Percentiles rank a stretch among this genome's conserved stretches.
Conservation (phyloP, 1,140 invertebrate species). For the Drosophila navojoa region DNA sequence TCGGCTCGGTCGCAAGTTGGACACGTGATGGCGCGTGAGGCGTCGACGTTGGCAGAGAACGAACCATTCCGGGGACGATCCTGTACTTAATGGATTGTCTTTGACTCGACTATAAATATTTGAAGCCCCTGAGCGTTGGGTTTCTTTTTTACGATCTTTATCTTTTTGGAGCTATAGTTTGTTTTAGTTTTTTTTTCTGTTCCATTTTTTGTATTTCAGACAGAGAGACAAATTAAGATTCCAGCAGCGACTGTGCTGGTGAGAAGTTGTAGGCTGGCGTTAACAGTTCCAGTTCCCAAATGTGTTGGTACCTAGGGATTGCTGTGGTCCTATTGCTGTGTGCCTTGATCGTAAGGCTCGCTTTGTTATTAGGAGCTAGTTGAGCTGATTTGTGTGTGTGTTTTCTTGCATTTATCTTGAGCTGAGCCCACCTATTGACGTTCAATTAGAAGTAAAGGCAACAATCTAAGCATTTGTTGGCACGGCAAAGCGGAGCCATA, state of each 20-base stretch:
- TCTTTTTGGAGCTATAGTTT: constrained; percentile 40
- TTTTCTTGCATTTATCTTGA: constrained; percentile 2
- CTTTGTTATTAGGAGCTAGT: constrained; percentile 20
- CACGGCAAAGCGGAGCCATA: constrained; percentile 19
- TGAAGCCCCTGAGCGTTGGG: constrained; percentile 58
- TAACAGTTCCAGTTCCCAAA: constrained; percentile 58
- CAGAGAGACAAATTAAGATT: constrained; percentile 66
- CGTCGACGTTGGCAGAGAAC: constrained; percentile 43
- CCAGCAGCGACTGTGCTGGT: constrained; percentile 39
- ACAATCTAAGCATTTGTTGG: constrained; percentile 35
- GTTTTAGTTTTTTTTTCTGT: neutral
- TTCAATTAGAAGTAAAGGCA: constrained; percentile 26
- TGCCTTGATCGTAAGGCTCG: constrained; percentile 41
- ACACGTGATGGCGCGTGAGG: constrained; percentile 76
- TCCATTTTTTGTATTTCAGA: neutral
- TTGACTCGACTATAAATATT: constrained; percentile 73
- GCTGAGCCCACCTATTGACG: constrained; percentile 35
- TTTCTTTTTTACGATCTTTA: constrained; percentile 18
- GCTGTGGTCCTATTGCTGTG: constrained; percentile 11
- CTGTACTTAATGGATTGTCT: constrained; percentile 67
- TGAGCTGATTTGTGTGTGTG: constrained; percentile 29
- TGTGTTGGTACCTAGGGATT: constrained; percentile 28
- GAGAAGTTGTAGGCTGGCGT: constrained; percentile 75
- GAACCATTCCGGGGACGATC: constrained; percentile 30
- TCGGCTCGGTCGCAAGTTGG: constrained; percentile 55